Evolutionary conservation across 2,888 invertebrate genomes (phyloP).

Genomic region (Pollenia angustigena): DNA sequence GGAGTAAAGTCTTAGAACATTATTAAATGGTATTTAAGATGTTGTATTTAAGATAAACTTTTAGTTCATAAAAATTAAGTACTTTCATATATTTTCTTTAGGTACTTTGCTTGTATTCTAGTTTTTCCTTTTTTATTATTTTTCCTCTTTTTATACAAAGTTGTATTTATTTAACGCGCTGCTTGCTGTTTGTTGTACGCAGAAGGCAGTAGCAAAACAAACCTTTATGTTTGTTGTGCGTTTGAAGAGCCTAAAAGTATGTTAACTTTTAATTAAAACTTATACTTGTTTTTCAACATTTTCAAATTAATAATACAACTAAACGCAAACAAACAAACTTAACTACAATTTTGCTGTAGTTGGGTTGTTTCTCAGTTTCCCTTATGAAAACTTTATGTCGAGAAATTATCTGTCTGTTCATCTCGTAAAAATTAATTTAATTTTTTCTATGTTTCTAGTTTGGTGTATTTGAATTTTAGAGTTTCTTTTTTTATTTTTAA

Average conservation of each 20-base stretch:
- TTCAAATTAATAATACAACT: slow-evolving; percentile 50
- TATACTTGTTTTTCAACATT: slow-evolving; percentile 57
- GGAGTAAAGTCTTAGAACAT: slow-evolving; percentile 11
- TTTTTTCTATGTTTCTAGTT: slow-evolving; percentile 47
- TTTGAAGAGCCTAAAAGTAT: slow-evolving; percentile 65
- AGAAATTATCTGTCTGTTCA: slow-evolving; percentile 58
- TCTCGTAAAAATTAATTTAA: slow-evolving; percentile 67
- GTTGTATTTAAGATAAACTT: slow-evolving; percentile 71
- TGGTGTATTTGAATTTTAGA: slow-evolving; percentile 26
- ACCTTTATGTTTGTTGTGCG: slow-evolving; percentile 42
- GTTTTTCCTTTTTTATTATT: slow-evolving; percentile 25
- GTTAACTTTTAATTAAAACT: slow-evolving; percentile 73
- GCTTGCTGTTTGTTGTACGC: slow-evolving; percentile 5
- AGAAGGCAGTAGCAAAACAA: not conserved
- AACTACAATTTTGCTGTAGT: slow-evolving; percentile 14
- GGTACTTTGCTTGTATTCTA: slow-evolving; percentile 27
- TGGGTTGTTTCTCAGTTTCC: slow-evolving; percentile 25
- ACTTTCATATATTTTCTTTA: slow-evolving; percentile 50
- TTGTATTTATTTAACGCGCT: slow-evolving; percentile 59
- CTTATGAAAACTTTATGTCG: slow-evolving; percentile 31
- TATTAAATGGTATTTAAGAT: slow-evolving; percentile 71
- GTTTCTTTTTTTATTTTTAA: slow-evolving; percentile 38
- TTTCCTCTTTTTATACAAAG: slow-evolving; percentile 4
- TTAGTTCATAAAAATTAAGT: slow-evolving; percentile 73
- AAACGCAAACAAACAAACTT: not conserved